These are phyloP conservation scores for Sandelia bainsii DNA, from an alignment of 2,797 vertebrate genomes.

Conservation along the genomic window DNA sequence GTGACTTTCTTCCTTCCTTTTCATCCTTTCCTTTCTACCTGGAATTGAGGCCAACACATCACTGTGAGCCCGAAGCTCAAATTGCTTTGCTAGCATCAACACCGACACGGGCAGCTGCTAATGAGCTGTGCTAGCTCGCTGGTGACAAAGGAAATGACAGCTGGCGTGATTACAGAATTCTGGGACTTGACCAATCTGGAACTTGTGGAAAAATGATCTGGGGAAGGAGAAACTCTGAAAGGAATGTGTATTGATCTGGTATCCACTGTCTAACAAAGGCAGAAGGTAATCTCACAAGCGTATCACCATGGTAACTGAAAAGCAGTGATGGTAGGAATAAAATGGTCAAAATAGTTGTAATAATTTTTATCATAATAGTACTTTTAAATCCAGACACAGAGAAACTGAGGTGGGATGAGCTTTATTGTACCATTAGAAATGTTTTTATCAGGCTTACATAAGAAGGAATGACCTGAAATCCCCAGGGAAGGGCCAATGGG, in stretches of 20 bases:
- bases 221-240: constrained; percentile 18
- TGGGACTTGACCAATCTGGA: constrained; percentile 51
- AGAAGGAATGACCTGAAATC: constrained; percentile 51
- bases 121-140: constrained; percentile 53
- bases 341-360: neutral
- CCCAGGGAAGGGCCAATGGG: constrained; percentile 26
- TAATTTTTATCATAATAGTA: neutral
- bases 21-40: constrained; percentile 16
- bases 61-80: constrained; percentile 24
- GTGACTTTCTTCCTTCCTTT: neutral
- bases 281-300: neutral
- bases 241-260: constrained; percentile 6
- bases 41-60: constrained; percentile 37
- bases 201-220: constrained; percentile 40
- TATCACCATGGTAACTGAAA: constrained; percentile 33
- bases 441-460: constrained; percentile 46
- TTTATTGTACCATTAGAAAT: constrained; percentile 7
- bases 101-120: constrained; percentile 43
- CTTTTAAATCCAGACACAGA: constrained; percentile 7
- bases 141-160: constrained; percentile 57
- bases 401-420: neutral
- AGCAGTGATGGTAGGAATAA: constrained; percentile 3
- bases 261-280: neutral
- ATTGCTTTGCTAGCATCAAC: constrained; percentile 45
- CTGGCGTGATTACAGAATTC: constrained; percentile 52